Conservation (phyloP, 2,888 invertebrate genomes). For the Habroteleia sp. region DNA sequence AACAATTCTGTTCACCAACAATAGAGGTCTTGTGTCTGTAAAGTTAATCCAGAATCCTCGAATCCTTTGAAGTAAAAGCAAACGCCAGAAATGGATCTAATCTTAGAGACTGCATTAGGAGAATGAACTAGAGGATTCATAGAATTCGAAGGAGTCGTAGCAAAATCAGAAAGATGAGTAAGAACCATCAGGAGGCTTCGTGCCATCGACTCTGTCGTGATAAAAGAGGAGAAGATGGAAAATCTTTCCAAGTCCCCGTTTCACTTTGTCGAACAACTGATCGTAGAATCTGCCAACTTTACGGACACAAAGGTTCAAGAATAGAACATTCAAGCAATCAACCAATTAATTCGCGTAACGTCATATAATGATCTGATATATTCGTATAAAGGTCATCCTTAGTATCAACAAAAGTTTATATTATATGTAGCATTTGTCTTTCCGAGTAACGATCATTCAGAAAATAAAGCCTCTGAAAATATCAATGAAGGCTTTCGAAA, state of each 20-base stretch:
- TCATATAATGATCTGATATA: slow-evolving; percentile 56
- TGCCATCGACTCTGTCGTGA: no score
- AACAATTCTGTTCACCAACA: slow-evolving; percentile 25
- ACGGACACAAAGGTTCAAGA: slow-evolving; percentile 26
- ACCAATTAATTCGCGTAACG: slow-evolving; percentile 38
- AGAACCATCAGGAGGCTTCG: no score
- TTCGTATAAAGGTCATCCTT: slow-evolving; percentile 52
- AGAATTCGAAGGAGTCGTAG: no score
- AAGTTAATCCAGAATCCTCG: slow-evolving; percentile 1
- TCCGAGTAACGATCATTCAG: slow-evolving; percentile 54
- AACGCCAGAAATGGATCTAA: no score
- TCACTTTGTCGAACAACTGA: not conserved
- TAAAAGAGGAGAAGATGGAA: no score
- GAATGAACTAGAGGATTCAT: no score
- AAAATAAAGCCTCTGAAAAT: slow-evolving; percentile 62
- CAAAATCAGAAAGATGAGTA: no score
- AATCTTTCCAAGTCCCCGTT: no score
- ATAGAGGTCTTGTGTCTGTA: slow-evolving; percentile 7
- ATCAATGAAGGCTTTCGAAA: slow-evolving; percentile 55
- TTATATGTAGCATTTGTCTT: slow-evolving; percentile 46
- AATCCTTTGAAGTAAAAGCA: no score
- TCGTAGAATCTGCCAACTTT: slow-evolving; percentile 3
- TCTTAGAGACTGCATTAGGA: no score
- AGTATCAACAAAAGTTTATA: slow-evolving; percentile 56
- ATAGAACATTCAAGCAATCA: slow-evolving; percentile 41